These are phyloP conservation scores for Triplophysa tibetana DNA, from an alignment of 2,113 vertebrate species.

Conservation along the genomic window DNA sequence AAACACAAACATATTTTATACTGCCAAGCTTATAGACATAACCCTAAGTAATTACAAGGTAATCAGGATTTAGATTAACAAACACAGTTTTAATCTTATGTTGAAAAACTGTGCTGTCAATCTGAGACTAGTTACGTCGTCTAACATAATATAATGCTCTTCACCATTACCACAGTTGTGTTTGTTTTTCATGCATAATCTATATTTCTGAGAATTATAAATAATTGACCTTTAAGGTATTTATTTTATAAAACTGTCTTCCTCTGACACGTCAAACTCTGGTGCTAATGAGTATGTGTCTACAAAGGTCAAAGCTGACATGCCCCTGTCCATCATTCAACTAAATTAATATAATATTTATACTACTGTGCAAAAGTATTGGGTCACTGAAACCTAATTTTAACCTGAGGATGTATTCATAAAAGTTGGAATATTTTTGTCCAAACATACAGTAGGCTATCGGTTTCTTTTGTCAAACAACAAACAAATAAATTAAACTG, in stretches of 20 bases:
- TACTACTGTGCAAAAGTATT: background rate
- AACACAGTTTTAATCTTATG: conserved; percentile 35
- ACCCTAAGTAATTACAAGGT: conserved; percentile 9
- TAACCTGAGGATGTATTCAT: no score
- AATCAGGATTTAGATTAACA: conserved; percentile 27
- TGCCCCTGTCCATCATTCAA: background rate
- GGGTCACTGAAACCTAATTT: background rate
- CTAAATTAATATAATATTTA: no score
- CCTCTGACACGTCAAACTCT: conserved; percentile 7
- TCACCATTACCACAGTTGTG: conserved; percentile 10
- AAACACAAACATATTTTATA: background rate
- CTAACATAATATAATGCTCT: background rate
- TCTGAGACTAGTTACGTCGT: conserved; percentile 4
- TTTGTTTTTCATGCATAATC: conserved; percentile 3
- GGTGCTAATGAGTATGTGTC: conserved; percentile 10
- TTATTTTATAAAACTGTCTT: conserved; percentile 4
- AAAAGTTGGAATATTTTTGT: no score
- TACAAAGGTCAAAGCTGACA: conserved; percentile 21
- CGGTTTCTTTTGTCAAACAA: no score
- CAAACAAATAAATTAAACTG: no score
- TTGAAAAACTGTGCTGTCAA: conserved; percentile 30
- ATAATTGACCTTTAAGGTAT: conserved; percentile 12
- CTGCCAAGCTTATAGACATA: conserved; percentile 17
- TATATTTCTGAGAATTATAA: conserved; percentile 9
- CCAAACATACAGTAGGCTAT: no score